These are phyloP conservation scores for Drosophila borealis DNA, from an alignment of 2,888 invertebrate species.

Conservation along the genomic window DNA sequence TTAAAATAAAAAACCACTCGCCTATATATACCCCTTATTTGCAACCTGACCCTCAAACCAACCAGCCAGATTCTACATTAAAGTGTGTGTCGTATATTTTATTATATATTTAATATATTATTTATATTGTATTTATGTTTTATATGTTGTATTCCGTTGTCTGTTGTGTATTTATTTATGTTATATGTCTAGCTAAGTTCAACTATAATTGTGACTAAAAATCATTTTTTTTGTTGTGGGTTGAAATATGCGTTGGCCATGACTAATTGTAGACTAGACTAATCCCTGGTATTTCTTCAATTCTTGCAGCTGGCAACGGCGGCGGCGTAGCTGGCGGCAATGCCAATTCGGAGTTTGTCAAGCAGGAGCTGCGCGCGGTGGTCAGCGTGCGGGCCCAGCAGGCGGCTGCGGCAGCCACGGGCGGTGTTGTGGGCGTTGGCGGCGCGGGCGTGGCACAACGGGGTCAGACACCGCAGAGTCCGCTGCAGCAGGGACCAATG, in stretches of 20 bases:
- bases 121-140: conserved; percentile 37
- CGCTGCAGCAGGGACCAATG: conserved; percentile 83
- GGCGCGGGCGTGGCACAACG: conserved; percentile 73
- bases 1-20: background rate
- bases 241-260: background rate
- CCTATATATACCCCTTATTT: conserved; percentile 3
- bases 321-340: conserved; percentile 84
- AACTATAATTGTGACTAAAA: conserved; percentile 67
- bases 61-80: background rate
- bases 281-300: background rate
- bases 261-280: background rate
- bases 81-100: conserved; percentile 21
- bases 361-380: conserved; percentile 95
- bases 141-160: conserved; percentile 66
- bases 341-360: conserved; percentile 92
- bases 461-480: conserved; percentile 84
- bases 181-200: conserved; percentile 56
- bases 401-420: conserved; percentile 82
- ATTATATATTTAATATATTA: conserved; percentile 14
- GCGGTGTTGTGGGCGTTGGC: conserved; percentile 60
- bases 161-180: conserved; percentile 62
- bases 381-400: conserved; percentile 92
- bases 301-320: conserved; percentile 63
- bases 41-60: background rate
- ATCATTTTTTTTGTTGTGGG: conserved; percentile 35